Base-by-base conservation (phyloP, 2,888 invertebrate species). In the Scaptomyza polygonia region DNA sequence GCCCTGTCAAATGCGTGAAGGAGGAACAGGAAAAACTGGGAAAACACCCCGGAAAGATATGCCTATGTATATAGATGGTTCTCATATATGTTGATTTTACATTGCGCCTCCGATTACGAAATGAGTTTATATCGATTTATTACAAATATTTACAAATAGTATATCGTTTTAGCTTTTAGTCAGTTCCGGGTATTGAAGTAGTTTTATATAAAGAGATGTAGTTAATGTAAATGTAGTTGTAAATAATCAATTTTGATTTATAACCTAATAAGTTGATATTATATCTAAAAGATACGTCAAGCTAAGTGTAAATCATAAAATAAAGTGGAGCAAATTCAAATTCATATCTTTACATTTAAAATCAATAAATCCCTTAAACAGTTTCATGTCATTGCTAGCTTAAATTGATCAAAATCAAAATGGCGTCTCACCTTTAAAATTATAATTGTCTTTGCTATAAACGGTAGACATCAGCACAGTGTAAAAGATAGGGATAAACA, bases 1-100 rank as follows among this genome's bases (percentile, higher is more conserved):
- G 76, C 72, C 74, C 56, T 66, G 68, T 70, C 72, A 77, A 67
- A 70, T 56, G 42, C 1, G n/a, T 34, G 5, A 4, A 54, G 9
- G 27, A 29, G 14, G 6, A 14, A 14, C n/a, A 47, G 30, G 25
- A n/a, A 32, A 14, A 44, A 29, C 43, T 48, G 43, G 14, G 36
- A 40, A 25, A 64, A 27, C 47, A 25, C 34, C 21, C 40, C 62
- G 43, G 48, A 54, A 62, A 48, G 30, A 62, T 54, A 30, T 39
- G 48, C 14, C 25, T 39, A 12, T 32, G 40, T 32, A 12, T 32
- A 34, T 30, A 34, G 54, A 55, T 52, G 55, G 25, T 43, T 49
- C 43, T 16, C 39, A 64, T 66, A 49, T 44, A 34, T 18, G 47
- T 44, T 54, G 36, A 54, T 54, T 36, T 49, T 12, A 54, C 11